Evolutionary conservation across 2,797 vertebrate species (phyloP).

Genomic region (Distichodus sexfasciatus): DNA sequence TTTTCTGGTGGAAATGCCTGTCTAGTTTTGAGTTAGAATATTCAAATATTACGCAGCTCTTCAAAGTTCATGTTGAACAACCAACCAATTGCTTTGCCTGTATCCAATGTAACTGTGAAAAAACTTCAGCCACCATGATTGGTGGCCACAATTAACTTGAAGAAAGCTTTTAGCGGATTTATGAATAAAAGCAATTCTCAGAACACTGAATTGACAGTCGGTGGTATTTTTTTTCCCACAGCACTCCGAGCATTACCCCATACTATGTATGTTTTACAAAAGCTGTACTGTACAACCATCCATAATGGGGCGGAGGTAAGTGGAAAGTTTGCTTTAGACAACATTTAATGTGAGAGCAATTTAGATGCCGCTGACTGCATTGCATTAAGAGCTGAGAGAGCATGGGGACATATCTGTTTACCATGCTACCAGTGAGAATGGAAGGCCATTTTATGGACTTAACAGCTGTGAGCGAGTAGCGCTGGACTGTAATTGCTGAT

Average conservation of each 20-base stretch:
- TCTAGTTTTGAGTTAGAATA: no score
- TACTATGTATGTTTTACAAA: constrained; percentile 19
- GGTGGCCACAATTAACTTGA: neutral
- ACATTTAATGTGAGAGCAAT: constrained; percentile 15
- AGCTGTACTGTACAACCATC: constrained; percentile 6
- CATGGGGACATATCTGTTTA: constrained; percentile 34
- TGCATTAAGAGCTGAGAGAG: neutral
- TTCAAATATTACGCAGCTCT: no score
- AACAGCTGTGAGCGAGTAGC: constrained; percentile 54
- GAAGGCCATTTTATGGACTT: constrained; percentile 48
- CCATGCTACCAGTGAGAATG: constrained; percentile 23
- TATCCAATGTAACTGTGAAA: no score
- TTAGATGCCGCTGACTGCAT: constrained; percentile 23
- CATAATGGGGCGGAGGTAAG: neutral
- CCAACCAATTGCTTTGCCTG: no score
- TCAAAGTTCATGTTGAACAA: no score
- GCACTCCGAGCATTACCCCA: neutral
- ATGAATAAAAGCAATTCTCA: neutral
- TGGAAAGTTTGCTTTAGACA: neutral
- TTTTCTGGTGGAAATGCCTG: no score
- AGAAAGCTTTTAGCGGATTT: neutral
- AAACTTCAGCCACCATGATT: neutral
- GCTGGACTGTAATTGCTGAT: constrained; percentile 41
- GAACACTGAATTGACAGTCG: neutral
- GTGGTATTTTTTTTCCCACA: neutral